Evolutionary conservation across 2,113 vertebrate genomes (phyloP).

Genomic region (Alligator sinensis): DNA sequence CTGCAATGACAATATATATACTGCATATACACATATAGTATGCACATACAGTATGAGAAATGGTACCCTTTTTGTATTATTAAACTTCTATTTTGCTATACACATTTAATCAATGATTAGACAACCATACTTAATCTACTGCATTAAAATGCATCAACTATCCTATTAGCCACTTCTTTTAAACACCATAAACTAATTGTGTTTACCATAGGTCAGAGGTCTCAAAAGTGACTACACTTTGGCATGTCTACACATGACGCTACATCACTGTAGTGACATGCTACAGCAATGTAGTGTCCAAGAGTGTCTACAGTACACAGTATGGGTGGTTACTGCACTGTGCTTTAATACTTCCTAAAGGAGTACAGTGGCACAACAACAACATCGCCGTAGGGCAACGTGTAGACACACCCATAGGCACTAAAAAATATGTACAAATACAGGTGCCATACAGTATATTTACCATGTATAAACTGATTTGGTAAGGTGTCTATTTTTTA

Average conservation of each 20-base stretch:
- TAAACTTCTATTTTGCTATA: slow-evolving; percentile 13
- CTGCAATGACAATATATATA: background rate
- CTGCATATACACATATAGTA: background rate
- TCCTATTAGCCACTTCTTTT: background rate
- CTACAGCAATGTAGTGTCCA: no score
- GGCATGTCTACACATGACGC: no score
- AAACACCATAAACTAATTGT: background rate
- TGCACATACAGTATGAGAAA: background rate
- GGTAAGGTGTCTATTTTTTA: background rate
- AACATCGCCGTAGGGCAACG: no score
- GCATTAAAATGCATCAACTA: slow-evolving; percentile 10
- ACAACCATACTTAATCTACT: slow-evolving; percentile 28
- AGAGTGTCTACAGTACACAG: no score
- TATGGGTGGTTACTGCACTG: no score
- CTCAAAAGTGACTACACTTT: background rate
- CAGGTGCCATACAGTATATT: background rate
- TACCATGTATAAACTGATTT: background rate
- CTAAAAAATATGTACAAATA: no score
- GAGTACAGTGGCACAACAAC: no score
- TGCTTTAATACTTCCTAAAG: no score
- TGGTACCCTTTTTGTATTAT: background rate
- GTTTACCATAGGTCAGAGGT: background rate
- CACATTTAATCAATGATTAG: slow-evolving; percentile 23
- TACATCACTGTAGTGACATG: no score
- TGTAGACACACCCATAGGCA: no score